Evolutionary conservation across 2,113 vertebrate species (phyloP).

Genomic region (Speoplatyrhinus poulsoni): DNA sequence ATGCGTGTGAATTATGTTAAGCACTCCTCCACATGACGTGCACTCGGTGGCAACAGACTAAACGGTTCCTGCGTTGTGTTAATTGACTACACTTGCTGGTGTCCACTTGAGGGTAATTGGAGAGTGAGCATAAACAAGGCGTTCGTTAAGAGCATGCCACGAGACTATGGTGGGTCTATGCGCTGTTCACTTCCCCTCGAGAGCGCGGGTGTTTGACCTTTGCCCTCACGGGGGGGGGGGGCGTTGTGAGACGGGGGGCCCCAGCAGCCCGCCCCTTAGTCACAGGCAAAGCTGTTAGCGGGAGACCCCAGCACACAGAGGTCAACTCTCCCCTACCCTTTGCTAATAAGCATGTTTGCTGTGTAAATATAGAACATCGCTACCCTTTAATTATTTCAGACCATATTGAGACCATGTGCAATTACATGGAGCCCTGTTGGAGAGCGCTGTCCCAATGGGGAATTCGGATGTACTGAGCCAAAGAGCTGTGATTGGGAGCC

Average conservation of each 20-base stretch:
- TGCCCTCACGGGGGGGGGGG: constrained; percentile 6
- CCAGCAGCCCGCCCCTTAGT: constrained; percentile 16
- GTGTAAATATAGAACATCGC: constrained; percentile 67
- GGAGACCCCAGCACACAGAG: constrained; percentile 26
- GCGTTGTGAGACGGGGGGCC: constrained; percentile 19
- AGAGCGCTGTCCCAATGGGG: constrained; percentile 34
- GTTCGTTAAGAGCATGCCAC: constrained; percentile 5
- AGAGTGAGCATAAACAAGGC: background rate
- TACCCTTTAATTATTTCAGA: constrained; percentile 65
- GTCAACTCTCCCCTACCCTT: constrained; percentile 54
- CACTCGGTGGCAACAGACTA: background rate
- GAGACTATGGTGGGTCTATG: too few relatives aligned
- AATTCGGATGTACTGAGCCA: constrained; percentile 45
- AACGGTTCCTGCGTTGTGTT: background rate
- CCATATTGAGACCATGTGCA: constrained; percentile 54
- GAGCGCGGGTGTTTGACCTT: constrained; percentile 22
- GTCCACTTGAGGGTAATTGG: background rate
- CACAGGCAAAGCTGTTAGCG: constrained; percentile 36
- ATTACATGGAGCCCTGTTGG: constrained; percentile 46
- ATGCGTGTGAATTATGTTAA: background rate
- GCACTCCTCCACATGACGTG: background rate
- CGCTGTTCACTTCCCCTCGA: background rate
- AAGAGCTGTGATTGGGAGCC: constrained; percentile 1
- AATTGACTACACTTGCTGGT: background rate
- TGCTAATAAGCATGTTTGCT: constrained; percentile 71